Conservation (phyloP, 1,140 invertebrate species). For the Drosophila equinoxialis region DNA sequence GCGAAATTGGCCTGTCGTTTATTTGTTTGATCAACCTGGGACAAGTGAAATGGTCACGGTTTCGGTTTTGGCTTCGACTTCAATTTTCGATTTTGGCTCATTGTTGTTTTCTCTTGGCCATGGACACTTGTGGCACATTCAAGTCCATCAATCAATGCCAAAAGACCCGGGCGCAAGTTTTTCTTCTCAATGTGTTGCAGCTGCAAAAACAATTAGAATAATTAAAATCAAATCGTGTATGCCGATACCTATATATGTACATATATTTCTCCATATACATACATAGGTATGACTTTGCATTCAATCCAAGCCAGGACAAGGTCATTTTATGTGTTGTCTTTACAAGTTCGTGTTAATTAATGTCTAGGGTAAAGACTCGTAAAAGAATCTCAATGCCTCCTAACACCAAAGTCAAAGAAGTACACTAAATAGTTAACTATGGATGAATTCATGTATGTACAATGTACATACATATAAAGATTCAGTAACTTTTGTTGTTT, state of each 20-base stretch:
- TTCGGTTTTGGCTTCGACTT: slow-evolving; percentile 18
- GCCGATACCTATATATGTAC: background rate
- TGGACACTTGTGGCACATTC: slow-evolving; percentile 32
- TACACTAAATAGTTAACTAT: slow-evolving; percentile 5
- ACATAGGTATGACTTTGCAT: slow-evolving; percentile 1
- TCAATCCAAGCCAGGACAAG: slow-evolving; percentile 35
- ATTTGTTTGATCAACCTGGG: slow-evolving; percentile 37
- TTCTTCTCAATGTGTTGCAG: slow-evolving; percentile 15
- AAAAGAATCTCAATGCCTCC: slow-evolving; percentile 50
- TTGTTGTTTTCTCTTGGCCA: slow-evolving; percentile 23
- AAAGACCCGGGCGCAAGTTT: background rate
- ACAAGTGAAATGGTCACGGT: slow-evolving; percentile 60
- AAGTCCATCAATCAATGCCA: slow-evolving; percentile 64
- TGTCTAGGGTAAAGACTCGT: slow-evolving; percentile 43
- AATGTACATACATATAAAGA: background rate
- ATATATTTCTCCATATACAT: background rate
- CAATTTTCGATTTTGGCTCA: slow-evolving; percentile 22
- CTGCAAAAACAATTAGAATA: slow-evolving; percentile 63
- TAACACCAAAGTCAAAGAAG: slow-evolving; percentile 31
- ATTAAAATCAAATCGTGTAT: slow-evolving; percentile 44
- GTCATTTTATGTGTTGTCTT: slow-evolving; percentile 41
- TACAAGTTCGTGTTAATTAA: slow-evolving; percentile 62
- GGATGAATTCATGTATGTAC: too few relatives aligned
- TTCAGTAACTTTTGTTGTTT: slow-evolving; percentile 44
- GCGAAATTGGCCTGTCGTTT: slow-evolving; percentile 48